These are phyloP conservation scores for Furcula furcula DNA, from an alignment of 2,888 invertebrate genomes.

Conservation along the genomic window DNA sequence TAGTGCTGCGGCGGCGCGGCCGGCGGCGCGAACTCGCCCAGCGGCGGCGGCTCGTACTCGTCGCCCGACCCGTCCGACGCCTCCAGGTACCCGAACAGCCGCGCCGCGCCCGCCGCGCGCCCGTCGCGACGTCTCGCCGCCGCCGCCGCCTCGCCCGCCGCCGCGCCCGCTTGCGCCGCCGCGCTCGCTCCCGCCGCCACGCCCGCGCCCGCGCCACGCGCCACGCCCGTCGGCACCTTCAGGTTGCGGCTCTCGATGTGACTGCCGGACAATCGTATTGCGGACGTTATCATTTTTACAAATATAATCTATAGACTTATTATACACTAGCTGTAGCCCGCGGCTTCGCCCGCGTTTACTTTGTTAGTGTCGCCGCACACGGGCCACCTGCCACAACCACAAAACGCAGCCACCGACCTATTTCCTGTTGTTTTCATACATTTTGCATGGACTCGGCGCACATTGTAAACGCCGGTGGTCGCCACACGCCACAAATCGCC, in stretches of 20 bases:
- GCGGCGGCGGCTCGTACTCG: conserved; percentile 63
- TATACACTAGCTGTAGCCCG: no score
- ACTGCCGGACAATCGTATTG: conserved; percentile 54
- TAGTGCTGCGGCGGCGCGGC: conserved; percentile 42
- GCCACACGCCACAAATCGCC: no score
- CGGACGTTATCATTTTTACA: no score
- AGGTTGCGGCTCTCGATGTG: conserved; percentile 84
- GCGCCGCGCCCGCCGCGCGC: conserved; percentile 81
- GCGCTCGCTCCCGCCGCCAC: conserved; percentile 6
- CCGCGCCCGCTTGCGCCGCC: conserved; percentile 20
- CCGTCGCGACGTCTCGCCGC: conserved; percentile 39
- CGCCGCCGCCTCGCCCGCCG: conserved; percentile 41
- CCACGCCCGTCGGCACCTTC: conserved; percentile 75
- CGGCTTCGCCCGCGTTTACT: no score
- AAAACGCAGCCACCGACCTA: no score
- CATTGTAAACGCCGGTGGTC: no score
- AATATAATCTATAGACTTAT: no score
- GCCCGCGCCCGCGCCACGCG: conserved; percentile 26
- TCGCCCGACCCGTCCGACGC: conserved; percentile 87
- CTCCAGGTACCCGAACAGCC: conserved; percentile 88
- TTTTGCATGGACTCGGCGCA: no score
- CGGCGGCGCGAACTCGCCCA: conserved; percentile 42
- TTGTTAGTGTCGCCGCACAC: no score
- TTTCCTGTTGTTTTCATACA: no score
- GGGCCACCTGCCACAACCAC: no score